phyloP scores from a whole-genome alignment of 2,888 invertebrate species.

The Nomada fabriciana region DNA sequence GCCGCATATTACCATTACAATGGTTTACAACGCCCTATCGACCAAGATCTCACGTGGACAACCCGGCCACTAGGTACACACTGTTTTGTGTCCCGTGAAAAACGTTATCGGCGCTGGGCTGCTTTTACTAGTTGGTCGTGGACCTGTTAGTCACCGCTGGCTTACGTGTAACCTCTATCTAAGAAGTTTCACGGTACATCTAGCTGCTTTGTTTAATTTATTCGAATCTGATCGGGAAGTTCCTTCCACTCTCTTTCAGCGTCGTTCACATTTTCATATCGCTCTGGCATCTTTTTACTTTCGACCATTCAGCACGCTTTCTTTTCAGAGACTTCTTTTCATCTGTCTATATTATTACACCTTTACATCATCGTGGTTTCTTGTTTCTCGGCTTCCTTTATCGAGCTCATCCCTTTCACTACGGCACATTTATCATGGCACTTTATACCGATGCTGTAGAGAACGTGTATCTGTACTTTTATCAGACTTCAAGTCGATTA shows the following conservation, averaged over 20 bases:
- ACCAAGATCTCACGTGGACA: constrained; percentile 72
- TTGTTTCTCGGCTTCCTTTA: too few species aligned
- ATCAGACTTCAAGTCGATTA: too few species aligned
- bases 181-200: constrained; percentile 15
- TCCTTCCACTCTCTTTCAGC: constrained; percentile 9
- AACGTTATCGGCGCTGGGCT: constrained; percentile 23
- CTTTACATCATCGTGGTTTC: background rate
- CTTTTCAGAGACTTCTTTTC: background rate
- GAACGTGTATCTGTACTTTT: too few species aligned
- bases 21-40: constrained; percentile 80
- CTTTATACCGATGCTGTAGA: too few species aligned
- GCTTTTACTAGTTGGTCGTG: constrained; percentile 12
- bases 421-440: too few species aligned
- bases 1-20: constrained; percentile 81
- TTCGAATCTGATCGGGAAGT: constrained; percentile 22
- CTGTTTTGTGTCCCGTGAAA: constrained; percentile 45
- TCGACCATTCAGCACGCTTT: background rate
- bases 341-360: background rate
- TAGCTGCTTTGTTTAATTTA: constrained; percentile 8
- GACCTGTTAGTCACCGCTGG: constrained; percentile 9
- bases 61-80: constrained; percentile 49
- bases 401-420: too few species aligned
- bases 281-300: background rate
- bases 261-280: constrained; percentile 25
- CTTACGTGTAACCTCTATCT: constrained; percentile 23